Base-by-base conservation (phyloP, 2,888 invertebrate genomes). In the Andrena praecox region DNA sequence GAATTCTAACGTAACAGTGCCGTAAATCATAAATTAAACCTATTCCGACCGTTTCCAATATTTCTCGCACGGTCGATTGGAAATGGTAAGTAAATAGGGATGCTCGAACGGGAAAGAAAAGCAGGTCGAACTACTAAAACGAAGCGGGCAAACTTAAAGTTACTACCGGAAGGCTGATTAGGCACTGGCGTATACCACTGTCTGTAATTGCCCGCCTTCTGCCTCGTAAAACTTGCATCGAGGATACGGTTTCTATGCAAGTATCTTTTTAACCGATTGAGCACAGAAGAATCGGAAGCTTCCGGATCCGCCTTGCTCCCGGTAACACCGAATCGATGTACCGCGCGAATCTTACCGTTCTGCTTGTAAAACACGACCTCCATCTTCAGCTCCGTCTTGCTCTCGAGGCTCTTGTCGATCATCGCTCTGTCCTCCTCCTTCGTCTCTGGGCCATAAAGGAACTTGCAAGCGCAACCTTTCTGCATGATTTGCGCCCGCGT, bases 281-380 rank as follows among this genome's bases (percentile, higher is more conserved):
- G 16, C 48, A 60, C 20, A 4, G 70, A 31, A 60, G 60, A 48
- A 20, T 6, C 7, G 62, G 31, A 24, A 48, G 50, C 42, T 59
- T 70, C 20, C 7, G 20, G 48, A 12, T n/a, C 20, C 10, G 12
- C 8, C 48, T 31, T n/a, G 35, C 27, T 62, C 31, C 29, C 24
- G 16, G 7, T 12, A 7, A 50, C 12, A 24, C 0, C 56, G 24
- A 56, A 56, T 24, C 24, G 56, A 56, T 56, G 56, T 12, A 56
- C 24, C 2, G 3, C 6, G 7, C 10, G 2, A 42, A 33, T 24
- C 92, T 96, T 94, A 98, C 99, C 98, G 95, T 96, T 97, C 94
- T 98, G 99, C 94, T 98, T 98, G 95, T 99, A 99, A 94, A 99
- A 98, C 91, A 98, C 97, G 85, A 99, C 97, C 95, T 99, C 99